phyloP scores from a whole-genome alignment of 2,888 invertebrate genomes.

The Globia sparganii region DNA sequence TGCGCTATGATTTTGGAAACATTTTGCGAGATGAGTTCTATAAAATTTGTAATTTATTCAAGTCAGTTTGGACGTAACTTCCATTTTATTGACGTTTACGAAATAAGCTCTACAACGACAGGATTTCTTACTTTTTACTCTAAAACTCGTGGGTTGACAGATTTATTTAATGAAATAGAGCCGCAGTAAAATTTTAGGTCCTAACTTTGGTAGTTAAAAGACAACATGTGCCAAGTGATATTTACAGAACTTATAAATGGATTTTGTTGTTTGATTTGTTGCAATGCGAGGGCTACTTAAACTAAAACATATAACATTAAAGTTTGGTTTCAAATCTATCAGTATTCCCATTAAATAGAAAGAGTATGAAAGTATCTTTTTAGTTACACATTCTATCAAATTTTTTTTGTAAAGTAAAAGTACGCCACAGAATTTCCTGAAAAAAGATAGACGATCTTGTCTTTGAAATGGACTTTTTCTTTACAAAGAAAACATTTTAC shows the following conservation, averaged over 20 bases:
- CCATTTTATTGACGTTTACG: conserved; percentile 72
- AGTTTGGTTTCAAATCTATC: conserved; percentile 15
- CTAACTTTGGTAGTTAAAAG: background rate
- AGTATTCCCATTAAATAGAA: conserved; percentile 25
- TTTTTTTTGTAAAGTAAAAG: conserved; percentile 63
- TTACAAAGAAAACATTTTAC: conserved; percentile 85
- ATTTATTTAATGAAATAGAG: background rate
- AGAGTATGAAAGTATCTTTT: conserved; percentile 29
- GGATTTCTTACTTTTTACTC: conserved; percentile 24
- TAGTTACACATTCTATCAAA: conserved; percentile 50
- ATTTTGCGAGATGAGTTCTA: conserved; percentile 86
- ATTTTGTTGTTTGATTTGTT: conserved; percentile 22
- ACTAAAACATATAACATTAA: background rate
- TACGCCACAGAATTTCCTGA: conserved; percentile 70
- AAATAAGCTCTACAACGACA: conserved; percentile 55
- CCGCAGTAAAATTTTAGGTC: background rate
- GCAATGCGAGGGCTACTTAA: background rate
- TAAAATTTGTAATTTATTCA: conserved; percentile 84
- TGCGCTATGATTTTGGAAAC: conserved; percentile 86
- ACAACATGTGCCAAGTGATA: background rate
- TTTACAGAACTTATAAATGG: conserved; percentile 16
- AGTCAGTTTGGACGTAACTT: conserved; percentile 72
- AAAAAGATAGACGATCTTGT: conserved; percentile 81
- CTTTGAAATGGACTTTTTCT: conserved; percentile 83
- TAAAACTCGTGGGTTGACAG: background rate